Percentiles rank a stretch among this genome's conserved stretches.
Evolutionary conservation across 2,888 invertebrate genomes (phyloP).

Genomic region (Asteroscopus sphinx): DNA sequence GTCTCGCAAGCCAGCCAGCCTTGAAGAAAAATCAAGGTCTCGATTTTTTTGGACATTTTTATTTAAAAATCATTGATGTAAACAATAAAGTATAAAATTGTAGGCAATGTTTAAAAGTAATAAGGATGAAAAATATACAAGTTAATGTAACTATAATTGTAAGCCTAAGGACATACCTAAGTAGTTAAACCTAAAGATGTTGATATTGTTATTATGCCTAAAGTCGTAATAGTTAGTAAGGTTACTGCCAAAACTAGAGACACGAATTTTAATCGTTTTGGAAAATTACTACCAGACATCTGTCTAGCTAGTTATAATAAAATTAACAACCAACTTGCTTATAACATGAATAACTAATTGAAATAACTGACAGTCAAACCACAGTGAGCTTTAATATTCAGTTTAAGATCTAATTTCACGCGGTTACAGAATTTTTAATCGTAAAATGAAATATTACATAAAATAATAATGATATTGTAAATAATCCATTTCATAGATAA

Average conservation of each 20-base stretch:
- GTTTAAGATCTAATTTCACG: constrained; percentile 1
- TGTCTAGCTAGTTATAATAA: constrained; percentile 25
- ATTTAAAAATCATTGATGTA: no score
- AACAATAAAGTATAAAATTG: no score
- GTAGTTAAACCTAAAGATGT: no score
- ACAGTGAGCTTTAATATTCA: constrained; percentile 21
- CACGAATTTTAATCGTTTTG: constrained; percentile 9
- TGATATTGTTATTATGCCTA: no score
- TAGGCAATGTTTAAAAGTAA: no score
- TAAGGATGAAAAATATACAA: no score
- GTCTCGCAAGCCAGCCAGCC: no score
- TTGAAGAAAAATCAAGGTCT: no score
- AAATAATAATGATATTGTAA: not conserved
- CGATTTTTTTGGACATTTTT: no score
- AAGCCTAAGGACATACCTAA: no score
- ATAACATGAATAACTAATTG: constrained; percentile 22
- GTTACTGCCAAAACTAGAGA: not conserved
- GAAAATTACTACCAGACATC: constrained; percentile 26
- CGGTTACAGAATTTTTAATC: constrained; percentile 12
- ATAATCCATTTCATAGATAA: constrained; percentile 2
- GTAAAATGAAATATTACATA: not conserved
- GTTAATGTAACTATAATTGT: no score
- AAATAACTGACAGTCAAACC: constrained; percentile 3
- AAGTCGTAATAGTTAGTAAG: no score
- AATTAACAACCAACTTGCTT: constrained; percentile 5